Evolutionary conservation across 1,140 invertebrate genomes (phyloP).

Genomic region (Ephestia elutella): DNA sequence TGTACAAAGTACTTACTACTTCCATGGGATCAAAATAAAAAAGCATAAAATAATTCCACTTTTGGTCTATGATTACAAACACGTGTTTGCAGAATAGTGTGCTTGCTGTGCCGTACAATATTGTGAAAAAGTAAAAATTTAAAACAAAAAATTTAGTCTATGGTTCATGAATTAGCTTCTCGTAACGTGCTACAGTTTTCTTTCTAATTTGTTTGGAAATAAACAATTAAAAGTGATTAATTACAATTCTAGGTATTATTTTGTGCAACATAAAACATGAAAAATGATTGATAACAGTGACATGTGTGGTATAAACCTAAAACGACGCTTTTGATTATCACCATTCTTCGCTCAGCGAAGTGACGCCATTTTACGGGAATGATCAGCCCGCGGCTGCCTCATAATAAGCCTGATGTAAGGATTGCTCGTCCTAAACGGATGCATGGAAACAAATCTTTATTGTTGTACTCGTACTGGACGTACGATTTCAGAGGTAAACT

Average conservation of each 20-base stretch:
- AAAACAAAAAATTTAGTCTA: constrained; percentile 48
- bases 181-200: constrained; percentile 64
- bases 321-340: constrained; percentile 60
- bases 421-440: constrained; percentile 62
- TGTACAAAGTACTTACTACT: no score
- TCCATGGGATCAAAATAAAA: no score
- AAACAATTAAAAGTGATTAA: constrained; percentile 53
- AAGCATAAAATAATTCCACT: no score
- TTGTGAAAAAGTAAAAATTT: constrained; percentile 39
- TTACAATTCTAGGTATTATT: constrained; percentile 40
- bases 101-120: constrained; percentile 29
- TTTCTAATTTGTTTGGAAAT: constrained; percentile 67
- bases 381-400: constrained; percentile 72
- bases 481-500: constrained; percentile 66
- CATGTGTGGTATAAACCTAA: constrained; percentile 40
- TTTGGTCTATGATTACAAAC: background rate
- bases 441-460: constrained; percentile 67
- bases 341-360: constrained; percentile 65
- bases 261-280: constrained; percentile 35
- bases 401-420: constrained; percentile 69
- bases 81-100: constrained; percentile 17
- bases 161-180: constrained; percentile 70
- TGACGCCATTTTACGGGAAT: constrained; percentile 76
- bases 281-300: constrained; percentile 54
- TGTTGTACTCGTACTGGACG: constrained; percentile 70